Evolutionary conservation across 23 tunicate species (phyloP), one percentile per base, ranked within the genome.

Genomic region (Clavelina lepadiformis): DNA sequence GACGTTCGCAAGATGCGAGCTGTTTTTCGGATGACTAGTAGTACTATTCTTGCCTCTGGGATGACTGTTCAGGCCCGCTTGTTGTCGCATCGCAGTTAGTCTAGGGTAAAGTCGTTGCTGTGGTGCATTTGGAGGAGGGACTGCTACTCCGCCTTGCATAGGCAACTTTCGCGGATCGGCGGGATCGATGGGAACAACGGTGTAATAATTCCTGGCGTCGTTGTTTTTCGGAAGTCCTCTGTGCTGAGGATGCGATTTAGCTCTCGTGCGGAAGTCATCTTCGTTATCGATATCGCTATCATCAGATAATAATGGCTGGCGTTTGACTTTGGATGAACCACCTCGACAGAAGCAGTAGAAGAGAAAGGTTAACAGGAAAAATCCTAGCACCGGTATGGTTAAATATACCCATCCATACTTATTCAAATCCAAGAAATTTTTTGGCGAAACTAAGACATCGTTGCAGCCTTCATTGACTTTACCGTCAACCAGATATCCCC

Each of bases 321-420:
- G 5, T 47, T 58, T 59, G 29, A 7, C 28, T 18, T 58, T 31
- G 36, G 49, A 11, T 23, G 66, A 38, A 4, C 46, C 38, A 26
- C 86, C 78, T 5, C 86, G 77, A 46, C 86, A 80, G 27, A 63
- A 62, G 46, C 72, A 71, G 50, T 80, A 80, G 60, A 71, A 80
- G 22, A 80, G 31, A 33, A 80, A 71, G 1, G 63, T 37, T 7
- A 80, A 66, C 24, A 80, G 44, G 35, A 71, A 80, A 4, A 80
- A 46, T 2, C 51, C 72, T 28, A 71, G 25, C 22, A 80, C 33
- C 7, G 86, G 86, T 13, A 80, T 62, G 27, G 76, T 31, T 19
- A 80, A 70, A 60, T 80, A 80, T 21, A 71, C 86, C 86, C 86
- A 80, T 28, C 86, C 86, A 37, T 71, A 80, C 3, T 70, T 71